These are phyloP conservation scores for Drosophila ustulata DNA, from an alignment of 2,888 invertebrate species.

Conservation along the genomic window DNA sequence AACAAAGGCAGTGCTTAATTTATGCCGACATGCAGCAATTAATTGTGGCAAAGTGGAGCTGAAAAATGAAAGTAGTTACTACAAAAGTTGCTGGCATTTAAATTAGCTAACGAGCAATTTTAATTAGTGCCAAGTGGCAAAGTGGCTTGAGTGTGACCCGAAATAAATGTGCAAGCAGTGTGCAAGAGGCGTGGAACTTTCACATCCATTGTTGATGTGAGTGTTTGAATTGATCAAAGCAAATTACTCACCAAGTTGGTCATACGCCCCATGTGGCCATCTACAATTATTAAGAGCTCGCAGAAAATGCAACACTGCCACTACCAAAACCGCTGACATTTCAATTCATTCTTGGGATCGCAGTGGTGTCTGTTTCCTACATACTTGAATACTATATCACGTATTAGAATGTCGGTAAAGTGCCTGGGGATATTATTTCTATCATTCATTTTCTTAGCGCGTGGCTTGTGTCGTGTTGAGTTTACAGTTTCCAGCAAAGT, in stretches of 20 bases:
- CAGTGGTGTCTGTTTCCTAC: conserved; percentile 33
- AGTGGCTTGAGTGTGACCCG: conserved; percentile 50
- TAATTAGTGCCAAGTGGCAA: conserved; percentile 77
- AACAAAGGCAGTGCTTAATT: conserved; percentile 53
- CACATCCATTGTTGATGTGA: conserved; percentile 35
- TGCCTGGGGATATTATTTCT: conserved; percentile 71
- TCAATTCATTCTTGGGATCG: conserved; percentile 58
- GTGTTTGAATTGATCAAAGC: conserved; percentile 57
- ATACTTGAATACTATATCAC: conserved; percentile 28
- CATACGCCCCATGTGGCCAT: conserved; percentile 56
- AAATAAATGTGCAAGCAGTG: conserved; percentile 46
- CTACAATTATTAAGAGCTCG: conserved; percentile 67
- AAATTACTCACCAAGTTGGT: conserved; percentile 53
- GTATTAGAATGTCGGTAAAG: conserved; percentile 63
- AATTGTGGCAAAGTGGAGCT: conserved; percentile 64
- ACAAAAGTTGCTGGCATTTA: conserved; percentile 66
- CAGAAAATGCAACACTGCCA: conserved; percentile 33
- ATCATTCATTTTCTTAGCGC: conserved; percentile 70
- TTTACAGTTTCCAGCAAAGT: conserved; percentile 56
- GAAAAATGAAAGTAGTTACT: conserved; percentile 41
- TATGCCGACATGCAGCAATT: conserved; percentile 57
- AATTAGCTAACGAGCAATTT: conserved; percentile 80
- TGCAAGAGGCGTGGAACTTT: conserved; percentile 13
- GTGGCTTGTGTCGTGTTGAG: conserved; percentile 42
- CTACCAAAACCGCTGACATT: conserved; percentile 50